phyloP scores from a whole-genome alignment of 2,797 vertebrate species.

The Hydrolagus colliei region DNA sequence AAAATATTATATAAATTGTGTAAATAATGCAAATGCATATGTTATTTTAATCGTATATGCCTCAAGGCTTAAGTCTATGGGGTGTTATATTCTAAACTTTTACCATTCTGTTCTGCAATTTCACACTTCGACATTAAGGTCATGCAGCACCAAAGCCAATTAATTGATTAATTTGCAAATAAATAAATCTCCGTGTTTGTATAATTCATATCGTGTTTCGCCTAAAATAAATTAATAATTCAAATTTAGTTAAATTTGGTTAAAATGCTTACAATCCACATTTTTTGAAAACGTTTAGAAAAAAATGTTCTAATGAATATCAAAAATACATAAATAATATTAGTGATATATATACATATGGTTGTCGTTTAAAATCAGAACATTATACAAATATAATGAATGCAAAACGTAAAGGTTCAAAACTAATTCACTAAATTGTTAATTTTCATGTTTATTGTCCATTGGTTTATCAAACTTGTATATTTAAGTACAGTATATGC shows the following conservation, averaged over 20 bases:
- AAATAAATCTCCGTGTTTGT: background rate
- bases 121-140: background rate
- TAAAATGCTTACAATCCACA: background rate
- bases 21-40: background rate
- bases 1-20: background rate
- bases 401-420: background rate
- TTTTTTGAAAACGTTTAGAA: background rate
- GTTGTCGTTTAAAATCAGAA: background rate
- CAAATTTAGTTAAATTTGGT: slow-evolving; percentile 16
- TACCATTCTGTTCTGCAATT: slow-evolving; percentile 13
- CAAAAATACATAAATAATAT: background rate
- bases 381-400: background rate
- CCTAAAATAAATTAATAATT: slow-evolving; percentile 15
- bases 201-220: background rate
- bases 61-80: background rate
- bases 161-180: slow-evolving; percentile 20
- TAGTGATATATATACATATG: background rate
- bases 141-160: slow-evolving; percentile 2
- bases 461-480: background rate
- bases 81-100: background rate
- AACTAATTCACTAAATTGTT: background rate
- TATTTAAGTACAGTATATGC: background rate
- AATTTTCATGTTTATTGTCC: background rate
- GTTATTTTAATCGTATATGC: background rate
- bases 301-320: background rate